Evolutionary conservation across 2,113 vertebrate species (phyloP).

Genomic region (Parus major): DNA sequence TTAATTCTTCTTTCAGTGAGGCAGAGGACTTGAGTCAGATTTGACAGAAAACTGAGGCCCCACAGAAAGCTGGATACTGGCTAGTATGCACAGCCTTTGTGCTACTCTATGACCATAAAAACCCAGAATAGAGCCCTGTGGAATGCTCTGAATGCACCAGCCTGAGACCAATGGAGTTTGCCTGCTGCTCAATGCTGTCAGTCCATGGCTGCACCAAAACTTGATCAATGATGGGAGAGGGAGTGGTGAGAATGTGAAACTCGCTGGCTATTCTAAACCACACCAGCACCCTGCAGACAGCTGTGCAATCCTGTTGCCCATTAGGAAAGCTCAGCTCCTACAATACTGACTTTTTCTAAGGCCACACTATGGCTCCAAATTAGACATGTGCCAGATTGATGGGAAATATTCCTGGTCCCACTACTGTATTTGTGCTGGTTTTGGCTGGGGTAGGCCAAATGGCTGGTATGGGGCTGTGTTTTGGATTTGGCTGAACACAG

Average conservation of each 20-base stretch:
- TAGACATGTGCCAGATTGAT: fast-evolving
- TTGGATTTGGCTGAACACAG: neutral
- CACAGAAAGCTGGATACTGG: neutral
- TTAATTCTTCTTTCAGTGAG: neutral
- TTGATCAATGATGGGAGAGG: neutral
- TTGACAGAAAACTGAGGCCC: neutral
- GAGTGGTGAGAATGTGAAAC: neutral
- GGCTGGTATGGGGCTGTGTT: neutral
- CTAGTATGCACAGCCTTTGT: neutral
- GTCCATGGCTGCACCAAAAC: neutral
- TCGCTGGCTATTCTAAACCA: neutral
- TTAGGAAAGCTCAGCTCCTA: neutral
- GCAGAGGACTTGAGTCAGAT: neutral
- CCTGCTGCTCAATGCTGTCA: neutral
- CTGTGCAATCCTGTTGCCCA: neutral
- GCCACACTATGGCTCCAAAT: neutral
- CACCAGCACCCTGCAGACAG: neutral
- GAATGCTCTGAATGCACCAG: neutral
- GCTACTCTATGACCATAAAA: neutral
- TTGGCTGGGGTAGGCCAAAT: neutral
- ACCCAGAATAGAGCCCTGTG: neutral
- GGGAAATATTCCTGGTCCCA: neutral
- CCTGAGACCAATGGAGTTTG: neutral
- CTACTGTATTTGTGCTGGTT: neutral
- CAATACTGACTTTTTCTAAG: neutral